These are phyloP conservation scores for human (Homo sapiens) DNA, from an alignment of 2,113 vertebrate genomes.

Conservation along the genomic window GRCh38 chr16:75860001-75860500, in stretches of 20 bases:
- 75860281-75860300: not conserved
- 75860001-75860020: not conserved
- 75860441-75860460: not conserved
- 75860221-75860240: not conserved
- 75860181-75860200: not conserved
- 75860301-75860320: not conserved
- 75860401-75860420: not conserved
- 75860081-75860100: not conserved
- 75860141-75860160: not conserved
- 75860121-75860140: not conserved
- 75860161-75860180: not conserved
- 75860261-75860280: not conserved
- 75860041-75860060: not conserved
- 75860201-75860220: not conserved
- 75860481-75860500: not conserved
- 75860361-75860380: not conserved
- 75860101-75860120: not conserved
- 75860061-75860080: not conserved
- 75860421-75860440: not conserved
- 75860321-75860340: not conserved
- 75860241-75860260: not conserved
- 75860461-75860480: too few relatives aligned
- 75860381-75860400: not conserved
- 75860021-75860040: not conserved
- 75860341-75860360: not conserved